Evolutionary conservation across 2,797 vertebrate species (phyloP).

Genomic region (Cyclura pinguis): DNA sequence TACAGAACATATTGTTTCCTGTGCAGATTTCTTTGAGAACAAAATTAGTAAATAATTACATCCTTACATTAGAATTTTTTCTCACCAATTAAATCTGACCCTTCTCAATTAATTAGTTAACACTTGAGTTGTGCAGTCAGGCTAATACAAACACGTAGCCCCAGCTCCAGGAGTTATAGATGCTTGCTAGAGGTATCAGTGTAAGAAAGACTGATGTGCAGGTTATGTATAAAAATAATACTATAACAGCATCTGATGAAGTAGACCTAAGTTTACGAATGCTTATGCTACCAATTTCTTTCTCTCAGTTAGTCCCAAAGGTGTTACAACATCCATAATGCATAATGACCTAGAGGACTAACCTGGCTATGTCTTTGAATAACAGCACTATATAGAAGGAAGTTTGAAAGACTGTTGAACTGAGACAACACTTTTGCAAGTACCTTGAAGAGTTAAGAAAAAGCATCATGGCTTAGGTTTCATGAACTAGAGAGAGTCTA

Average conservation of each 20-base stretch:
- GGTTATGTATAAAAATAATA: not conserved
- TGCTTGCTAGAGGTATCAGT: not conserved
- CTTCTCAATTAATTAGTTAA: not conserved
- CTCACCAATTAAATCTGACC: not conserved
- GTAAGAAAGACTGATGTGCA: too few relatives aligned
- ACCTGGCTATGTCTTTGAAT: too few relatives aligned
- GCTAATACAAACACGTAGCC: not conserved
- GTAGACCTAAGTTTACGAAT: too few relatives aligned
- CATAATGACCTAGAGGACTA: too few relatives aligned
- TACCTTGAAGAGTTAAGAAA: not conserved
- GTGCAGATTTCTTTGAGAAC: too few relatives aligned
- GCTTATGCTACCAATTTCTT: too few relatives aligned
- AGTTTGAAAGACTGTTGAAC: not conserved
- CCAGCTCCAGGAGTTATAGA: not conserved
- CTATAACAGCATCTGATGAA: too few relatives aligned
- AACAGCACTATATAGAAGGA: not conserved
- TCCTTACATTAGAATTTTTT: too few relatives aligned
- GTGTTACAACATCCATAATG: too few relatives aligned
- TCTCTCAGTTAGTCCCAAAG: too few relatives aligned
- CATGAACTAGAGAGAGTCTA: not conserved
- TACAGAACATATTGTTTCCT: too few relatives aligned
- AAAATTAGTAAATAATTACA: too few relatives aligned
- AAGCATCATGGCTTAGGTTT: not conserved
- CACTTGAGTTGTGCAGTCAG: not conserved
- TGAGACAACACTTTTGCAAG: not conserved